Evolutionary conservation across 64 coral and sea anemone species (phyloP).

Genomic region (Dendrophyllia cribrosa): DNA sequence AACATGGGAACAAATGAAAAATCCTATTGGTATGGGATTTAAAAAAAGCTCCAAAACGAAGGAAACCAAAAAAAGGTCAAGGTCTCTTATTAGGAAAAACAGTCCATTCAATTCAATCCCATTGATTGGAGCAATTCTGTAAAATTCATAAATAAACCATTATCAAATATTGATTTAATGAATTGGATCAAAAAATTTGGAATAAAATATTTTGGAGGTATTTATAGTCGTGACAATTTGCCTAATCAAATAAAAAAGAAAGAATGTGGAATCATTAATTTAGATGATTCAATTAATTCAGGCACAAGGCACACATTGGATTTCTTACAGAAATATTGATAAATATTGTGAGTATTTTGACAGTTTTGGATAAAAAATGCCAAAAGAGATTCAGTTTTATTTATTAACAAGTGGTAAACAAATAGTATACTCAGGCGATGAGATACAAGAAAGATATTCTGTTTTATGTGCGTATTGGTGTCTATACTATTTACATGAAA

Average conservation of each 20-base stretch:
- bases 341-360: not conserved
- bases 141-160: not conserved
- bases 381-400: not conserved
- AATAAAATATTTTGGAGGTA: not conserved
- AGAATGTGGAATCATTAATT: slow-evolving; percentile 62
- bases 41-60: not conserved
- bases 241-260: slow-evolving; percentile 30
- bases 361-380: not conserved
- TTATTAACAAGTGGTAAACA: not conserved
- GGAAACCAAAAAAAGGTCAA: too few species aligned
- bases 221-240: slow-evolving; percentile 32
- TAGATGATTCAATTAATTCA: too few species aligned
- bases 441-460: not conserved
- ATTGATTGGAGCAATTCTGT: not conserved
- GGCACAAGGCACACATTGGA: too few species aligned
- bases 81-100: not conserved
- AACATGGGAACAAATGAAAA: not conserved
- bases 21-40: not conserved
- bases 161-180: slow-evolving; percentile 46
- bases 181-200: slow-evolving; percentile 9
- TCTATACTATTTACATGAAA: not conserved
- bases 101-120: not conserved
- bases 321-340: not conserved
- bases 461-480: not conserved
- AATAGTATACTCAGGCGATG: not conserved